Evolutionary conservation across 2,888 invertebrate species (phyloP).

Genomic region (Parnassius orleans): DNA sequence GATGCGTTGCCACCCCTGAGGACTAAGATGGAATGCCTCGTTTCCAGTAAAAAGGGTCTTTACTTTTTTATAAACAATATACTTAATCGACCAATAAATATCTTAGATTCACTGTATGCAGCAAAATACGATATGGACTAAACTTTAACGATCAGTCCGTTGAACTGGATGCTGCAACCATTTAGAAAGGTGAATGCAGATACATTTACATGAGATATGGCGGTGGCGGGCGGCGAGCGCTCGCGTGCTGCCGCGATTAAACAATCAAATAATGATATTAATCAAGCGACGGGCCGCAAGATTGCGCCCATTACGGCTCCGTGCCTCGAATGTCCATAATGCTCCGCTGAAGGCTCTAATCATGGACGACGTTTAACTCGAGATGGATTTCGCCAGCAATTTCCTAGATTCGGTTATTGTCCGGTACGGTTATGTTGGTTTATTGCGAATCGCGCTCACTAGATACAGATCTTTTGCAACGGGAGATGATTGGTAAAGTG

Average conservation of each 20-base stretch:
- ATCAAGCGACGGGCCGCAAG: slow-evolving; percentile 22
- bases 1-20: too few relatives aligned
- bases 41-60: too few relatives aligned
- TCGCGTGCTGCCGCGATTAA: slow-evolving; percentile 15
- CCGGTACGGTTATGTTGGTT: slow-evolving; percentile 20
- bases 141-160: too few relatives aligned
- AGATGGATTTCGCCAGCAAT: slow-evolving; percentile 21
- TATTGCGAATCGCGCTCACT: slow-evolving; percentile 9
- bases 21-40: too few relatives aligned
- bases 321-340: slow-evolving; percentile 3
- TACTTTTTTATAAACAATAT: too few relatives aligned
- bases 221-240: slow-evolving; percentile 1
- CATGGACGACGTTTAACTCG: slow-evolving; percentile 19
- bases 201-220: slow-evolving; percentile 3
- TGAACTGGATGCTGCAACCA: background rate
- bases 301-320: slow-evolving; percentile 24
- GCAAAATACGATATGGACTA: too few relatives aligned
- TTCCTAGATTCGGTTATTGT: slow-evolving; percentile 25
- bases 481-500: slow-evolving; percentile 7
- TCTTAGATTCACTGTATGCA: too few relatives aligned
- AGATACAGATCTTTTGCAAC: slow-evolving; percentile 18
- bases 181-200: background rate
- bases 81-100: too few relatives aligned
- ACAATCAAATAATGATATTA: slow-evolving; percentile 30
- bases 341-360: slow-evolving; percentile 17